Evolutionary conservation across 2,797 vertebrate species (phyloP), one percentile per base, ranked within the genome.

Genomic region (Discoglossus pictus): DNA sequence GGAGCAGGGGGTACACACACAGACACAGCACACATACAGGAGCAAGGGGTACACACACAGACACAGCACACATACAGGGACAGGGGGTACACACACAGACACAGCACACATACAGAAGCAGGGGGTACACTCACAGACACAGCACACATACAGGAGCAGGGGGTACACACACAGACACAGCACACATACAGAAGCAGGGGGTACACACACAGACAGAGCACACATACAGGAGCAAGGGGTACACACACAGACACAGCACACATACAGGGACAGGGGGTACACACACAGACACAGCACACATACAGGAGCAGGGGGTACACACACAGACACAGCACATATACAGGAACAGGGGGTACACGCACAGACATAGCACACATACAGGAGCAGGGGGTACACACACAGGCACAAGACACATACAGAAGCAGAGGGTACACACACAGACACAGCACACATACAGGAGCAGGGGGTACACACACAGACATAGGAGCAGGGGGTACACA

Each of bases 201-300:
- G n/a, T n/a, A n/a, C n/a, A n/a, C n/a, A n/a, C n/a, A n/a, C n/a
- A n/a, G n/a, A n/a, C n/a, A n/a, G n/a, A n/a, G n/a, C n/a, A n/a
- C n/a, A n/a, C n/a, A n/a, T n/a, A n/a, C n/a, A n/a, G n/a, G n/a
- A n/a, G n/a, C n/a, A n/a, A n/a, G n/a, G n/a, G n/a, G n/a, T 7
- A 31, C 1, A 42, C n/a, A 56, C 3, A 25, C 6, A n/a, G 1
- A 18, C 25, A 16, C 2, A 11, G 4, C 9, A 40, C 21, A 15
- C 12, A 58, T 15, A 35, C 3, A 20, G n/a, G n/a, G n/a, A 42
- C 40, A 59, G 5, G n/a, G 12, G 2, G 81, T 75, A 74, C 65
- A 65, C 76, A 59, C 39, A 74, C 52, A 75, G 68, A 85, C 78
- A n/a, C n/a, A 80, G 21, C 75, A 46, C 79, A 65, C 80, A 75